Base-by-base conservation (phyloP, 1,140 invertebrate species). In the Tetramorium simillimum region DNA sequence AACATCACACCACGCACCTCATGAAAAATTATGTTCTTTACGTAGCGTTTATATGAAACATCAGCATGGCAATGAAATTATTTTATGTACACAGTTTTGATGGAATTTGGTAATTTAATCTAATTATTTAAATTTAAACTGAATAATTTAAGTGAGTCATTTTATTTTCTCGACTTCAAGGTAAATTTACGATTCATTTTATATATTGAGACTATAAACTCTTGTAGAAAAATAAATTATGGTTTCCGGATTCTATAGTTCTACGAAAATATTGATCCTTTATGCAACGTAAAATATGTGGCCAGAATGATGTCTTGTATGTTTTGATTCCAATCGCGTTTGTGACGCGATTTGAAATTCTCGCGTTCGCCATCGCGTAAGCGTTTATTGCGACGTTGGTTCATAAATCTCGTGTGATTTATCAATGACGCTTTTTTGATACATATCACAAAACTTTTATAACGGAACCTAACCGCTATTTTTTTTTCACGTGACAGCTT, bases 401-500 rank as follows among this genome's bases (percentile, higher is more conserved):
- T 86, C 73, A 69, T 72, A 49, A 86, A 86, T 82, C 28, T 21
- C n/a, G 51, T 70, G 18, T 82, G 77, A 86, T 86, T 82, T 86
- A 86, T 70, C 51, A 86, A 69, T 56, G 85, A 82, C 51, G 2
- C 12, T 53, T 46, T 58, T 43, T 86, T 53, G 37, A 67, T 80
- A 43, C 24, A n/a, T 70, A 82, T 69, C 24, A 21, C 24, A 16
- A 40, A 53, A 65, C 33, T 63, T 63, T 40, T 63, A 60, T 28
- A 65, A 78, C 40, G 28, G 72, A 62, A 46, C 12, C 46, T 46
- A 75, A 37, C 53, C 2, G 40, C 18, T 28, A 40, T 77, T 77
- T 78, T 65, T 62, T 65, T 53, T 70, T 12, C 33, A 14, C n/a
- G 73, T 58, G 82, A 85, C 60, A 60, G 67, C 51, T 65, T 6